phyloP scores from a whole-genome alignment of 2,113 vertebrate species.

The Brachyhypopomus occidentalis region DNA sequence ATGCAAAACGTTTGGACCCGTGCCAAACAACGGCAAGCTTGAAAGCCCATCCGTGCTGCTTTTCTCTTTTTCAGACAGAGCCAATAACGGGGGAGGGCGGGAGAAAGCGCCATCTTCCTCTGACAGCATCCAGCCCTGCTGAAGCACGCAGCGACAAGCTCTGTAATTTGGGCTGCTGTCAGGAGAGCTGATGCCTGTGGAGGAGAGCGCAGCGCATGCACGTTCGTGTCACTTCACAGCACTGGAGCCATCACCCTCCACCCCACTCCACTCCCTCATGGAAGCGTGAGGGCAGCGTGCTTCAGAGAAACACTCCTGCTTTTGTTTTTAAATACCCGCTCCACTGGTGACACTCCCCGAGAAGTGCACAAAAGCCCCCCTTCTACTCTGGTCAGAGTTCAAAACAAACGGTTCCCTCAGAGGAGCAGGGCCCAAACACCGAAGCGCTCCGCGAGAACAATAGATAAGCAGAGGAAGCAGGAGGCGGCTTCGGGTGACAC shows the following conservation, averaged over 20 bases:
- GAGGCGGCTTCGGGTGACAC: conserved; percentile 22
- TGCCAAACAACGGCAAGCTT: background rate
- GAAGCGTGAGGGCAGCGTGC: background rate
- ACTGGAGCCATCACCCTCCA: conserved; percentile 25
- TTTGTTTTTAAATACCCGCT: background rate
- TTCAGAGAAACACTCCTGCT: background rate
- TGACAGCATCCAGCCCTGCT: conserved; percentile 52
- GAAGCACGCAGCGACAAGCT: conserved; percentile 62
- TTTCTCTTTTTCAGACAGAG: background rate
- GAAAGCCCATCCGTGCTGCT: background rate
- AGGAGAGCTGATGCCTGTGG: conserved; percentile 23
- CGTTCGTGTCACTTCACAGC: conserved; percentile 29
- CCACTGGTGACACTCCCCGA: background rate
- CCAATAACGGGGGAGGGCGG: conserved; percentile 30
- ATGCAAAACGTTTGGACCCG: background rate
- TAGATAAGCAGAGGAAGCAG: conserved; percentile 7
- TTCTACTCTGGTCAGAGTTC: conserved; percentile 20
- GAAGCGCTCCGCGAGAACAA: conserved; percentile 26
- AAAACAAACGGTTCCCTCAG: conserved; percentile 37
- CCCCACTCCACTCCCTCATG: conserved; percentile 51
- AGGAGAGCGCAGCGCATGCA: conserved; percentile 36
- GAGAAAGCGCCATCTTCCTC: conserved; percentile 46
- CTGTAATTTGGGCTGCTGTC: conserved; percentile 62
- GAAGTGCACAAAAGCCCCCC: conserved; percentile 19
- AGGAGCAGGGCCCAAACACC: background rate